phyloP scores from a whole-genome alignment of 1,140 invertebrate genomes.

The Patella vulgata region DNA sequence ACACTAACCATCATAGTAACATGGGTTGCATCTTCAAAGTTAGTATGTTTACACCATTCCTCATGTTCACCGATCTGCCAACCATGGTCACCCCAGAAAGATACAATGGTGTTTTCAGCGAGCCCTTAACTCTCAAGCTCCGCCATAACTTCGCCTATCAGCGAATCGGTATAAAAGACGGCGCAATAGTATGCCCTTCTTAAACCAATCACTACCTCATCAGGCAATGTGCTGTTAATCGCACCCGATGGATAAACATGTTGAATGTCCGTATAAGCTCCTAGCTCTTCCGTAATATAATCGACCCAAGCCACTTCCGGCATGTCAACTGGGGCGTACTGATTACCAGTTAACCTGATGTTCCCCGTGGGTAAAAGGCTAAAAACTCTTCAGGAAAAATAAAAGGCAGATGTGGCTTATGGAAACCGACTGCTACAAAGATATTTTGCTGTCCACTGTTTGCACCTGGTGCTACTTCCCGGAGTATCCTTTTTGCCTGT shows the following conservation, averaged over 20 bases:
- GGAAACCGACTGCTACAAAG: slow-evolving; percentile 28
- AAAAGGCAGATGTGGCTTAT: slow-evolving; percentile 33
- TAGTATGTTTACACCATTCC: slow-evolving; percentile 89
- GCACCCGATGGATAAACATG: slow-evolving; percentile 2
- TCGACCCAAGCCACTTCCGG: slow-evolving; percentile 26
- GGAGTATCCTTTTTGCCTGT: slow-evolving; percentile 12
- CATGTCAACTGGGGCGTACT: slow-evolving; percentile 23
- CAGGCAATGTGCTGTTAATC: slow-evolving; percentile 11
- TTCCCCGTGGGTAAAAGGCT: slow-evolving; percentile 10
- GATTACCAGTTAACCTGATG: slow-evolving; percentile 22
- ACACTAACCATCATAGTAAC: no score
- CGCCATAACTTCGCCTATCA: slow-evolving; percentile 77
- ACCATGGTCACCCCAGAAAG: slow-evolving; percentile 86
- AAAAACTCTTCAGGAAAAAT: slow-evolving; percentile 25
- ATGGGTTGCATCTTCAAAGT: slow-evolving; percentile 83
- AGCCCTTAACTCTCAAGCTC: slow-evolving; percentile 68
- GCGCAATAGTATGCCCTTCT: slow-evolving; percentile 77
- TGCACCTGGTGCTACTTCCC: slow-evolving; percentile 8
- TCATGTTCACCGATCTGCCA: slow-evolving; percentile 86
- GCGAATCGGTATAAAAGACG: slow-evolving; percentile 79
- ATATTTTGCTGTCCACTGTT: slow-evolving; percentile 12
- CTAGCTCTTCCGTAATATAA: slow-evolving; percentile 66
- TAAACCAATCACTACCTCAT: background rate
- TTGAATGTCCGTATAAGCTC: slow-evolving; percentile 16
- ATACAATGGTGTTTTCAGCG: slow-evolving; percentile 77